Conservation (phyloP, 2,888 invertebrate genomes). For the Melanostoma mellinum region DNA sequence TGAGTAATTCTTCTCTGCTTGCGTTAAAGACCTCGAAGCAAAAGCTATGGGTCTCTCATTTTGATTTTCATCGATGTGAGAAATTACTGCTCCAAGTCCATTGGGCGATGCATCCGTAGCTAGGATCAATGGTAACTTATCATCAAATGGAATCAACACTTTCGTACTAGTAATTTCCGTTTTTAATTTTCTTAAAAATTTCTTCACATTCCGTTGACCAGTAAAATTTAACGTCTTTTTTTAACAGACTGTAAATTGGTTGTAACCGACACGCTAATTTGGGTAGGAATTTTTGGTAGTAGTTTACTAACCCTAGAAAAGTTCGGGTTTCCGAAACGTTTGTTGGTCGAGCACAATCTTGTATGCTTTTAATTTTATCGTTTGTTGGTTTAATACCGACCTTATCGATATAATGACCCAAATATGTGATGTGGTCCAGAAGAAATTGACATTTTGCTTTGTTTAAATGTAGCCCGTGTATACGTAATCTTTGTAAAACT, state of each 20-base stretch:
- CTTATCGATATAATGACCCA: too few relatives aligned
- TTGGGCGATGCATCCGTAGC: too few relatives aligned
- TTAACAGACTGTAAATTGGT: slow-evolving; percentile 7
- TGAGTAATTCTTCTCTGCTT: slow-evolving; percentile 55
- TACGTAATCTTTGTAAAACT: background rate
- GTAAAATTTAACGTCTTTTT: slow-evolving; percentile 4
- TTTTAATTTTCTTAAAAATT: slow-evolving; percentile 48
- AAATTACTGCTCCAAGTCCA: too few relatives aligned
- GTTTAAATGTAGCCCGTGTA: background rate
- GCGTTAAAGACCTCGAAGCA: slow-evolving; percentile 53
- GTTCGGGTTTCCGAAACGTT: slow-evolving; percentile 5
- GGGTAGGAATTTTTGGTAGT: slow-evolving; percentile 78
- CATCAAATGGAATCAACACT: too few relatives aligned
- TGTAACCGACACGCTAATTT: slow-evolving; percentile 52
- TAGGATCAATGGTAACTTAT: too few relatives aligned
- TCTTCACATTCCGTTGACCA: background rate
- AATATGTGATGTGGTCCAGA: too few relatives aligned
- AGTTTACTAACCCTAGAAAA: slow-evolving; percentile 76
- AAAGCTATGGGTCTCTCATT: slow-evolving; percentile 19
- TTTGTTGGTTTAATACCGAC: slow-evolving; percentile 28
- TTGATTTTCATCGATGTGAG: too few relatives aligned
- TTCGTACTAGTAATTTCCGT: too few relatives aligned
- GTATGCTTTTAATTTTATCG: slow-evolving; percentile 73
- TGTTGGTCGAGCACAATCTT: slow-evolving; percentile 61
- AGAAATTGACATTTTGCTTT: slow-evolving; percentile 27